A percentile compares a stretch with the other conserved stretches of the same genome.
These are phyloP conservation scores for Molossus molossus DNA, from an alignment of 2,797 vertebrate species.

Conservation along the genomic window DNA sequence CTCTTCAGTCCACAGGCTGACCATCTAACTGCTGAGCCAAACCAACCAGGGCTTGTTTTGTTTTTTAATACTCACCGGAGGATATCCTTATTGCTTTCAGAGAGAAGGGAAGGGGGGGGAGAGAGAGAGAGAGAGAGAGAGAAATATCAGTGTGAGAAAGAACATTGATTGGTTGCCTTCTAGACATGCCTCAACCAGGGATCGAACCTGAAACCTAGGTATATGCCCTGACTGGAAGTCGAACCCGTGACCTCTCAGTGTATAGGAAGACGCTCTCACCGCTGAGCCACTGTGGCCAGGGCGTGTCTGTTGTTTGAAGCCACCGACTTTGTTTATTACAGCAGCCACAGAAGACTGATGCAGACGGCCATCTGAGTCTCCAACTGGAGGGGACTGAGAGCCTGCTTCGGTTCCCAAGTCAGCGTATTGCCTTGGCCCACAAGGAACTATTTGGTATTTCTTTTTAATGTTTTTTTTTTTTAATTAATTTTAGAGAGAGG, in stretches of 20 bases:
- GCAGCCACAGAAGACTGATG: rapidly evolving
- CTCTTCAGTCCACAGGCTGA: no score
- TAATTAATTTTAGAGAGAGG: no score
- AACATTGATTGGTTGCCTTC: neutral
- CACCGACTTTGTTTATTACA: rapidly evolving
- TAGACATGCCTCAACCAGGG: neutral
- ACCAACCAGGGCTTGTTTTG: neutral
- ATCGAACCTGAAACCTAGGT: neutral
- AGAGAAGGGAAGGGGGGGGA: no score
- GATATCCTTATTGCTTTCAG: neutral
- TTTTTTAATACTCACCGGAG: neutral
- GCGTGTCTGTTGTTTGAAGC: neutral
- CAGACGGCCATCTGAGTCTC: neutral
- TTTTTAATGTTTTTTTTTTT: no score
- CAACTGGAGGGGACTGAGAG: rapidly evolving
- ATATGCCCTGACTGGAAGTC: neutral
- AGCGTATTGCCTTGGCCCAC: neutral
- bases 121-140: neutral
- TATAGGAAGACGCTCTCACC: neutral
- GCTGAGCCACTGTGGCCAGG: neutral
- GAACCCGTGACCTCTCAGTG: neutral
- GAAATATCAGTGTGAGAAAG: neutral
- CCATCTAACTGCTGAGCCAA: no score
- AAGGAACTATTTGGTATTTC: neutral
- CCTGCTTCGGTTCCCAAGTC: neutral